Base-by-base conservation (phyloP, 2,113 vertebrate species). In the Vireo altiloquus region DNA sequence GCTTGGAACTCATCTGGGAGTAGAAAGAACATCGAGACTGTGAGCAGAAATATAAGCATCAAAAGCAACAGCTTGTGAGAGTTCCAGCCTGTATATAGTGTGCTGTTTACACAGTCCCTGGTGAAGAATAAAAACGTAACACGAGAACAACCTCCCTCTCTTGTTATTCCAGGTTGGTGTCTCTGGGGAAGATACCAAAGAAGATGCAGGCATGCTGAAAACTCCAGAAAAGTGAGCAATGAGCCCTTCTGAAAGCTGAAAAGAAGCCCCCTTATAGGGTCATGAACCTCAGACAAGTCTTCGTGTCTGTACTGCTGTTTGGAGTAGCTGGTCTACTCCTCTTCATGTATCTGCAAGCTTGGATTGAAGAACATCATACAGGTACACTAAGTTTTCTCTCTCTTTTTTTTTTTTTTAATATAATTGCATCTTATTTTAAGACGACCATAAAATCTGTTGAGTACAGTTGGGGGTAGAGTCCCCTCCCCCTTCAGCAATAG, bases 231-330 rank as follows among this genome's bases (percentile, higher is more conserved):
- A 96, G 53, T 74, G 82, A 94, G 56, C 27, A 64, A 95, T 95
- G 95, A 2, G 11, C 35, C 54, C 42, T 93, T 97, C 79, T 89
- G 90, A 94, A 83, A 63, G 77, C 88, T 96, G 96, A 96, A 90
- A 76, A 95, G 84, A 83, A 96, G 78, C 60, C 66, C 31, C 89
- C 92, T 97, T 82, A 61, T 52, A 63, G 92, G 95, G 98, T 96
- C 98, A 98, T 98, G 98, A 98, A 97, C 90, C 97, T 95, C 75
- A 97, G 94, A 94, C 96, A 97, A 87, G 72, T 98, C 66, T 98
- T 98, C 94, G 56, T 98, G 75, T 98, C 97, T 37, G 66, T 98
- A 44, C 92, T 98, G 92, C 69, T 97, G 21, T 98, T 98, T 92
- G 98, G 98, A 83, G 89, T 97, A 85, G 98, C 97, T 37, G 98